Conservation (phyloP, 2,797 vertebrate genomes). For the Garrulus glandarius region DNA sequence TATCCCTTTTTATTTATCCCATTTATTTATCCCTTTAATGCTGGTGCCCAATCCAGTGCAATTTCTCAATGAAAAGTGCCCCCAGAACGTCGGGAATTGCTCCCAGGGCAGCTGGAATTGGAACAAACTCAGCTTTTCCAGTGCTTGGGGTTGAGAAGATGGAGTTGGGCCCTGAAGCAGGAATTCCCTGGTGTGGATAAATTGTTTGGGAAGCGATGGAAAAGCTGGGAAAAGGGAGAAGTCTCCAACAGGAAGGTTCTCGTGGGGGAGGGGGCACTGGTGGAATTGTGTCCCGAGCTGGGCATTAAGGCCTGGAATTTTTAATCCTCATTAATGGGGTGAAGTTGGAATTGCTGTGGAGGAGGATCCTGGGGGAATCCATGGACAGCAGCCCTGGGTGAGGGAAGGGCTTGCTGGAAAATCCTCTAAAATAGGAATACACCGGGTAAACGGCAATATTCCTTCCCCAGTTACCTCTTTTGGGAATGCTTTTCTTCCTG, state of each 20-base stretch:
- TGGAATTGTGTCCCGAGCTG: neutral
- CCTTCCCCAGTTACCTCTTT: accelerated
- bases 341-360: neutral
- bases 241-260: neutral
- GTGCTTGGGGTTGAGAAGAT: neutral
- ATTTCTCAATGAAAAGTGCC: neutral
- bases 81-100: neutral
- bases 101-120: neutral
- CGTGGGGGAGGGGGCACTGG: neutral
- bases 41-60: neutral
- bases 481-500: neutral
- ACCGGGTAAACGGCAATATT: neutral
- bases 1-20: no score
- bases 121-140: neutral
- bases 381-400: accelerated
- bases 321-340: neutral
- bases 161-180: neutral
- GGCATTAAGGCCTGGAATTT: neutral
- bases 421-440: neutral
- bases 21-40: accelerated
- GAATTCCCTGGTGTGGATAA: accelerated
- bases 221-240: neutral
- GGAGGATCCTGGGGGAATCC: neutral
- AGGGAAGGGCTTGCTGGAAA: neutral
- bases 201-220: neutral